Percentiles rank a stretch among this genome's conserved stretches.
phyloP scores from a whole-genome alignment of 2,797 vertebrate genomes.

The Phalloptychus januarius region DNA sequence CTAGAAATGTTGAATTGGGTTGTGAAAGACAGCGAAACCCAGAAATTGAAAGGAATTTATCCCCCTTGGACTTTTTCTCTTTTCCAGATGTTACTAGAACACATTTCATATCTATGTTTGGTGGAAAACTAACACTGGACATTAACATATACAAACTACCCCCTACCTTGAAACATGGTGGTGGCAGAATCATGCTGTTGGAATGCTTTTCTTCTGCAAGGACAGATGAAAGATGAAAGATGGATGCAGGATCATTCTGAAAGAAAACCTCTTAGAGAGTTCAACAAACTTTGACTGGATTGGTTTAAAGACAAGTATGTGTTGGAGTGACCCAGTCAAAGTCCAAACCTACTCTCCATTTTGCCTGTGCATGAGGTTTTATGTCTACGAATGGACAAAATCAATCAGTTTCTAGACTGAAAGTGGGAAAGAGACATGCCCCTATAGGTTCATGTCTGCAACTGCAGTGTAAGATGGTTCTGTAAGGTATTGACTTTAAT shows the following conservation, averaged over 20 bases:
- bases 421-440: neutral
- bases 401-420: neutral
- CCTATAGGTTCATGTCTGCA: neutral
- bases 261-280: neutral
- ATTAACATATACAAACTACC: neutral
- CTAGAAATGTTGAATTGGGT: neutral
- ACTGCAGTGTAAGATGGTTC: neutral
- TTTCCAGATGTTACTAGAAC: neutral
- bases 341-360: neutral
- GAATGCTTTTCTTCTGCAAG: neutral
- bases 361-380: neutral
- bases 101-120: neutral
- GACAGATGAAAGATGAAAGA: neutral
- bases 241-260: neutral
- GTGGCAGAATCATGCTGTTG: neutral
- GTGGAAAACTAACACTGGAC: neutral
- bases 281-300: neutral
- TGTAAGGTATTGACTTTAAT: neutral
- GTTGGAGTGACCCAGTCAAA: neutral
- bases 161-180: neutral
- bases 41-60: neutral
- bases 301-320: neutral
- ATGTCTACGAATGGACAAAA: neutral
- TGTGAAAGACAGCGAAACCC: neutral
- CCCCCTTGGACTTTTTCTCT: neutral